Evolutionary conservation across 1,140 invertebrate species (phyloP).

Genomic region (Dendrolimus punctatus): DNA sequence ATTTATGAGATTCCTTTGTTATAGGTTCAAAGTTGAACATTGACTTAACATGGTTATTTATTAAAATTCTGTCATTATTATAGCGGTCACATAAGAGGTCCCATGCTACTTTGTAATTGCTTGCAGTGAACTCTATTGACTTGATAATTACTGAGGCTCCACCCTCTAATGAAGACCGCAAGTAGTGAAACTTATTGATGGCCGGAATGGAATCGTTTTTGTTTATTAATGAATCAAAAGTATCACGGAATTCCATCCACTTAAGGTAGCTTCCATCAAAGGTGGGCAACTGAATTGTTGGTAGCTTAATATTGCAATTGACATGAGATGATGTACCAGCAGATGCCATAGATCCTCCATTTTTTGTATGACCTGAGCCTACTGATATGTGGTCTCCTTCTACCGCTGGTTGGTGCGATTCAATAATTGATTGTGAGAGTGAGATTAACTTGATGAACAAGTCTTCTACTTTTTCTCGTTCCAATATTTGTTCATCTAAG

Average conservation of each 20-base stretch:
- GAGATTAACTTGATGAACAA: too few relatives aligned
- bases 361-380: not conserved
- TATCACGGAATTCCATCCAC: constrained; percentile 17
- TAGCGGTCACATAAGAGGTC: constrained; percentile 12
- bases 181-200: constrained; percentile 16
- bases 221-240: constrained; percentile 9
- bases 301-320: constrained; percentile 11
- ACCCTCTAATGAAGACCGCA: constrained; percentile 9
- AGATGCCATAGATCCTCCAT: not conserved
- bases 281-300: constrained; percentile 15
- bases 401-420: too few relatives aligned
- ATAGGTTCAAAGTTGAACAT: constrained; percentile 12
- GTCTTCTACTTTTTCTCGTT: constrained; percentile 1
- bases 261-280: constrained; percentile 21
- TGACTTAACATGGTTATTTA: constrained; percentile 17
- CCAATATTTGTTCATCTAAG: not conserved
- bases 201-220: constrained; percentile 2
- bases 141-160: constrained; percentile 11
- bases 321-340: not conserved
- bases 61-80: constrained; percentile 14
- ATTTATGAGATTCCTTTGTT: constrained; percentile 10
- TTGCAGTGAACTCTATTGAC: constrained; percentile 11
- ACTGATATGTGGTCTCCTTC: not conserved
- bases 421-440: too few relatives aligned
- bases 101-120: constrained; percentile 15